Evolutionary conservation across 2,113 vertebrate genomes (phyloP).

Genomic region (Toxotes jaculatrix): DNA sequence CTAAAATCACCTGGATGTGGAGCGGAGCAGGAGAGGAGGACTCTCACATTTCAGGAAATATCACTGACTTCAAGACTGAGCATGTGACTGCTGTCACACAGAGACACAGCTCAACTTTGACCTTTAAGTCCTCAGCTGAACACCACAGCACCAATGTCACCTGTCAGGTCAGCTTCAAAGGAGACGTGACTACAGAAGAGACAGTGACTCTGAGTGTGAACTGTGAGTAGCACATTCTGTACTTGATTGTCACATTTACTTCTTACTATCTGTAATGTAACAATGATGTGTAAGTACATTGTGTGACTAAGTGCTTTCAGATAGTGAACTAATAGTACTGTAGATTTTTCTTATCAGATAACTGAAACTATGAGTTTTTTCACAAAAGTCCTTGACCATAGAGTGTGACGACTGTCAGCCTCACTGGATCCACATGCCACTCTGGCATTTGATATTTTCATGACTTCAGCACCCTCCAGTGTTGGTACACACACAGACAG

Average conservation of each 20-base stretch:
- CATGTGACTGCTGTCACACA: background rate
- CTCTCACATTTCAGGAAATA: conserved; percentile 5
- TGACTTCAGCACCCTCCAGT: no score
- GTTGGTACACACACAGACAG: no score
- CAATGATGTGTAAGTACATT: conserved; percentile 51
- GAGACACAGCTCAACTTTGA: conserved; percentile 45
- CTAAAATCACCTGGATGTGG: conserved; percentile 57
- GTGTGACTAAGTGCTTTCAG: no score
- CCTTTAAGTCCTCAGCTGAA: conserved; percentile 50
- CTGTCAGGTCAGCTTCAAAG: conserved; percentile 59
- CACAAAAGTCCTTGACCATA: no score
- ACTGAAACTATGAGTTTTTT: no score
- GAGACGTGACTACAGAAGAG: background rate
- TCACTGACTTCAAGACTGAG: background rate
- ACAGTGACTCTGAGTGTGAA: conserved; percentile 29
- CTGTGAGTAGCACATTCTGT: conserved; percentile 18
- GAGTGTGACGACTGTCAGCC: no score
- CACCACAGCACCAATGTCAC: conserved; percentile 17
- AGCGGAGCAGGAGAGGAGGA: conserved; percentile 7
- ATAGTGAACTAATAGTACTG: no score
- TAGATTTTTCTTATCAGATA: no score
- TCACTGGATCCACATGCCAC: no score
- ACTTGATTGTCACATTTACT: no score
- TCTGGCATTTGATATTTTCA: no score
- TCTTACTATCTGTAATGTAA: background rate